These are phyloP conservation scores for Amiota mariae DNA, from an alignment of 2,888 invertebrate species.

Conservation along the genomic window DNA sequence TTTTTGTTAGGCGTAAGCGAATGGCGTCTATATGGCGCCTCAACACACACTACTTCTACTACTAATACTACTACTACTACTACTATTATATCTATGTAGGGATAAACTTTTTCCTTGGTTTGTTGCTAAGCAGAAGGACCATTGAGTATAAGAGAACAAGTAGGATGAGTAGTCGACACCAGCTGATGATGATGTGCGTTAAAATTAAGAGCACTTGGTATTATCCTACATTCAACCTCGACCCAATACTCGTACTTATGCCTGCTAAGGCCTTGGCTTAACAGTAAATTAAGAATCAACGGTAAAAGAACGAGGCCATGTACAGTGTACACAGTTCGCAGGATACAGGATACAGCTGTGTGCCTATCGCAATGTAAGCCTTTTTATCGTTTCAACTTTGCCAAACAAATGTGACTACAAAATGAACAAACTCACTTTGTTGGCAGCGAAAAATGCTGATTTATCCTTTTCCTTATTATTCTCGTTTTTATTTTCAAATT, in stretches of 20 bases:
- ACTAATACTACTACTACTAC: not conserved
- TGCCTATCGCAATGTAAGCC: conserved; percentile 5
- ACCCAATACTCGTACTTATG: not conserved
- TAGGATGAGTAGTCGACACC: not conserved
- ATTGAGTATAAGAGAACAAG: no score
- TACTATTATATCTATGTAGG: not conserved
- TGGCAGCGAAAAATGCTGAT: conserved; percentile 17
- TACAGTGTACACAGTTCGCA: not conserved
- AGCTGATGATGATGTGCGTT: not conserved
- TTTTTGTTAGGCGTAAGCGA: not conserved
- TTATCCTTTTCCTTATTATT: conserved; percentile 36
- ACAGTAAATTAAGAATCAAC: conserved; percentile 21
- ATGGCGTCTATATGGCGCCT: not conserved
- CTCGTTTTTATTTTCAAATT: conserved; percentile 39
- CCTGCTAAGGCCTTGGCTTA: conserved; percentile 4
- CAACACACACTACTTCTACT: not conserved
- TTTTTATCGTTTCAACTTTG: conserved; percentile 21
- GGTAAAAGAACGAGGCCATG: no score
- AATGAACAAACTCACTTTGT: no score
- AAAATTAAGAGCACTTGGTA: no score
- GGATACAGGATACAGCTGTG: conserved; percentile 13
- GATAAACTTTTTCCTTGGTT: not conserved
- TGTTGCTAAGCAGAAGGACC: not conserved
- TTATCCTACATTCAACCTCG: no score
- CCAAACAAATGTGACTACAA: conserved; percentile 28